Conservation (phyloP, 2,113 vertebrate genomes). For the Rhabdornis inornatus region DNA sequence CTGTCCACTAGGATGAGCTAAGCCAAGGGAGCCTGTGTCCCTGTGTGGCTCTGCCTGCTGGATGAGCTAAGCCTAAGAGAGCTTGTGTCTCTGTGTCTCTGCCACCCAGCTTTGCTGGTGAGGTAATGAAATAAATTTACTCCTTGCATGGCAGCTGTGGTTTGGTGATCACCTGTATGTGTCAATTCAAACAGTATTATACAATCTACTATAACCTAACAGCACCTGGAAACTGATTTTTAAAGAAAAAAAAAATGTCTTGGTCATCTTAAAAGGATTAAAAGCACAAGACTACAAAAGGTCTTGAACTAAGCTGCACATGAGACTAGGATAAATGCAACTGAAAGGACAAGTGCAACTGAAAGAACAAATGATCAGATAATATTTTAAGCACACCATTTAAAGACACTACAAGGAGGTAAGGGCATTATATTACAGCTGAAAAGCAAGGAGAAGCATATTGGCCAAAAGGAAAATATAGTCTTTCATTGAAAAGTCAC, state of each 20-base stretch:
- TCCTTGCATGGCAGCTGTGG: not conserved
- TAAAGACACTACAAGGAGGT: not conserved
- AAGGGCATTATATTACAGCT: not conserved
- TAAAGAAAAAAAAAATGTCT: not conserved
- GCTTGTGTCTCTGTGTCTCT: not conserved
- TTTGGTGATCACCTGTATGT: not conserved
- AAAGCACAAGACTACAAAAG: not conserved
- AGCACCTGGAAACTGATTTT: not conserved
- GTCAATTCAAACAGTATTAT: not conserved
- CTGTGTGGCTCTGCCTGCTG: not conserved
- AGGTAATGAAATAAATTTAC: not conserved
- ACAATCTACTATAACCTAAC: not conserved
- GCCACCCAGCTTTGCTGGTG: fast-evolving
- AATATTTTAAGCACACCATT: not conserved
- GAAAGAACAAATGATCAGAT: not conserved
- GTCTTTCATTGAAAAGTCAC: not conserved
- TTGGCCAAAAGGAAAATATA: not conserved
- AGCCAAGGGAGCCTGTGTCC: not conserved
- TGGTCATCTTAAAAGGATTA: not conserved
- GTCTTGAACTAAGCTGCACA: not conserved
- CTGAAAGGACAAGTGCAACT: not conserved
- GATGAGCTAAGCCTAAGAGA: not conserved
- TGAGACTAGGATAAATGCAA: not conserved
- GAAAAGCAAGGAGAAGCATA: not conserved
- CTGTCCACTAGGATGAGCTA: not conserved